Base-by-base conservation (phyloP, 2,888 invertebrate species). In the Prenolepis imparis region DNA sequence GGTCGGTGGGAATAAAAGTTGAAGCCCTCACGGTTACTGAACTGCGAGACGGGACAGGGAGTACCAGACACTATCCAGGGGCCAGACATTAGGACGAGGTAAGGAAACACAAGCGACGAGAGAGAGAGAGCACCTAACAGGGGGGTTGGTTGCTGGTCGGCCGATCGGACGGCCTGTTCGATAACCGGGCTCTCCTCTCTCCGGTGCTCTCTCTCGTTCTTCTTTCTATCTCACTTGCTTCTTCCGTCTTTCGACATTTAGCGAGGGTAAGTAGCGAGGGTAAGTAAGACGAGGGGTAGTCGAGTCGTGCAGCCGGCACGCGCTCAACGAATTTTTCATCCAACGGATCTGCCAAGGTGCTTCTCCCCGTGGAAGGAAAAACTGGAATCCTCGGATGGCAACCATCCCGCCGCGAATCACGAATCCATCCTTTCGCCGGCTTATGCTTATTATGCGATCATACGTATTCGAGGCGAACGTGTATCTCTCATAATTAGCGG, bases 261-360 rank as follows among this genome's bases (percentile, higher is more conserved):
- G 84, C 59, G 66, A 83, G 80, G 61, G 68, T 77, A 77, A 52
- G 28, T 39, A 66, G 39, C 75, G 61, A 63, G 67, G 72, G 83
- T 78, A 74, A 74, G 75, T 77, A 84, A 78, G 78, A 75, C 83
- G 90, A 92, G 91, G 92, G 92, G 91, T 90, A 90, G 85, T 78
- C 77, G 66, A 89, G 90, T 89, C 90, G 86, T 86, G 91, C 92
- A 93, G 92, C 92, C 92, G 92, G 92, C 93, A 92, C 93, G 93
- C 91, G 92, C 90, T 92, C 91, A 93, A 93, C 93, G 93, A 93
- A 93, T 93, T 92, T 92, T 93, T 93, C 92, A 92, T 90, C 91
- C 91, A 91, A 92, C 92, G 91, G 90, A 93, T 89, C 87, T 39
- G 77, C 75, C 83, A 85, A 88, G 86, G 86, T 86, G 84, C 84